Evolutionary conservation across 2,888 invertebrate genomes (phyloP).

Genomic region (Hirtodrosophila trivittata): DNA sequence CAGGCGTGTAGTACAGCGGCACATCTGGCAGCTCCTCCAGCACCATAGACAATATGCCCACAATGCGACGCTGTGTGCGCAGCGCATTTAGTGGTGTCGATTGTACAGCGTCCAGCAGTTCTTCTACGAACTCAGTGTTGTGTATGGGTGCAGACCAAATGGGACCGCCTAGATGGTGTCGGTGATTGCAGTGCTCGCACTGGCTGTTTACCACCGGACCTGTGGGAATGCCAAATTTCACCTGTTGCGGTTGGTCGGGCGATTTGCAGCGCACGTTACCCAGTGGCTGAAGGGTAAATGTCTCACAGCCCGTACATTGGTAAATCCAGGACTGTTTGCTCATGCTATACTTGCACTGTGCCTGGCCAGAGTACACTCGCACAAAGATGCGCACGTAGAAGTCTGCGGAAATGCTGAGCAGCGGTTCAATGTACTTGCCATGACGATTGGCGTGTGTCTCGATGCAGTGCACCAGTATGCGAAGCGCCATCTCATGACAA

Average conservation of each 20-base stretch:
- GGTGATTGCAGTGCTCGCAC: constrained; percentile 91
- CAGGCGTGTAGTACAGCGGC: constrained; percentile 94
- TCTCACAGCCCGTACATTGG: constrained; percentile 95
- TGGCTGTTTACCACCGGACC: constrained; percentile 88
- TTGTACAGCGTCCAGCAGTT: constrained; percentile 86
- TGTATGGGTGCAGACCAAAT: constrained; percentile 96
- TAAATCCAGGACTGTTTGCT: constrained; percentile 94
- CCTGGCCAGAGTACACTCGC: constrained; percentile 90
- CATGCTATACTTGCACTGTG: constrained; percentile 93
- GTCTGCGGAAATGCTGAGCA: constrained; percentile 96
- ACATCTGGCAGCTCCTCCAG: constrained; percentile 92
- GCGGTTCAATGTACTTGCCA: constrained; percentile 94
- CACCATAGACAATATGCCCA: constrained; percentile 92
- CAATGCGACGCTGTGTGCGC: constrained; percentile 89
- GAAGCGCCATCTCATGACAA: constrained; percentile 98
- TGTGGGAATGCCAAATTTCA: constrained; percentile 88
- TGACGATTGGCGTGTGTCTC: constrained; percentile 97
- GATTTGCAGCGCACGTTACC: constrained; percentile 86
- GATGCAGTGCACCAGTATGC: constrained; percentile 95
- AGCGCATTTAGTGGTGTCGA: constrained; percentile 83
- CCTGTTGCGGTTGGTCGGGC: constrained; percentile 85
- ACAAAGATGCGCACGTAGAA: constrained; percentile 98
- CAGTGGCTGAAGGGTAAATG: constrained; percentile 90
- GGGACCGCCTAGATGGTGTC: constrained; percentile 94
- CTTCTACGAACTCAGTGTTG: constrained; percentile 89